These are phyloP conservation scores for Tapera naevia DNA, from an alignment of 2,797 vertebrate genomes.

Conservation along the genomic window DNA sequence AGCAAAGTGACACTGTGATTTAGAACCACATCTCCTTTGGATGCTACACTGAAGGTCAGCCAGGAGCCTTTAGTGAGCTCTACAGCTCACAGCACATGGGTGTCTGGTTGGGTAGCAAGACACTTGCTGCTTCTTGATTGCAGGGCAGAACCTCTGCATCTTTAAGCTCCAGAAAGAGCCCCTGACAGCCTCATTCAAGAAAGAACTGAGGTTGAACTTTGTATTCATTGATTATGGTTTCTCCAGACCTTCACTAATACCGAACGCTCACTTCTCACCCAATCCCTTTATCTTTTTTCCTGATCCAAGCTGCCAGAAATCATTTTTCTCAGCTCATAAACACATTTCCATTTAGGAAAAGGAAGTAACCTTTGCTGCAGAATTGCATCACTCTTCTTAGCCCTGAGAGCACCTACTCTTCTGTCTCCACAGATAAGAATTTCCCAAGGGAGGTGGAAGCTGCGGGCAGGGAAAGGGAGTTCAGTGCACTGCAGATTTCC, in stretches of 20 bases:
- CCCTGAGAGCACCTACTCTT: not conserved
- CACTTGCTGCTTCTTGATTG: not conserved
- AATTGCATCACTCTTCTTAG: not conserved
- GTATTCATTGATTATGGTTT: conserved; percentile 35
- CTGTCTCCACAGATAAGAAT: not conserved
- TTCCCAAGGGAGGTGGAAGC: not conserved
- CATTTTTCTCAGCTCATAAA: conserved; percentile 21
- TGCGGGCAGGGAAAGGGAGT: not conserved
- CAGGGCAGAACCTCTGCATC: not conserved
- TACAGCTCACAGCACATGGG: not conserved
- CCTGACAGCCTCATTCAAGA: not conserved
- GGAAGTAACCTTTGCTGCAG: not conserved
- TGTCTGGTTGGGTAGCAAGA: not conserved
- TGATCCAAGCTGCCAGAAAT: conserved; percentile 20
- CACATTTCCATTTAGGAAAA: conserved; percentile 44
- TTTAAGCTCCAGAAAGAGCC: not conserved
- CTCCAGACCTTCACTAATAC: conserved; percentile 37
- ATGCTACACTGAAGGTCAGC: not conserved
- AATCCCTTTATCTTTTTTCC: conserved; percentile 25
- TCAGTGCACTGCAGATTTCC: not conserved
- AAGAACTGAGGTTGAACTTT: conserved; percentile 49
- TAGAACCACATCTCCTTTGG: not conserved
- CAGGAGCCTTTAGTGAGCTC: not conserved
- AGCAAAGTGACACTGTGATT: not conserved
- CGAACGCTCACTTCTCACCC: conserved; percentile 6